Evolutionary conservation across 2,113 vertebrate genomes (phyloP).

Genomic region (Lepisosteus osseus): DNA sequence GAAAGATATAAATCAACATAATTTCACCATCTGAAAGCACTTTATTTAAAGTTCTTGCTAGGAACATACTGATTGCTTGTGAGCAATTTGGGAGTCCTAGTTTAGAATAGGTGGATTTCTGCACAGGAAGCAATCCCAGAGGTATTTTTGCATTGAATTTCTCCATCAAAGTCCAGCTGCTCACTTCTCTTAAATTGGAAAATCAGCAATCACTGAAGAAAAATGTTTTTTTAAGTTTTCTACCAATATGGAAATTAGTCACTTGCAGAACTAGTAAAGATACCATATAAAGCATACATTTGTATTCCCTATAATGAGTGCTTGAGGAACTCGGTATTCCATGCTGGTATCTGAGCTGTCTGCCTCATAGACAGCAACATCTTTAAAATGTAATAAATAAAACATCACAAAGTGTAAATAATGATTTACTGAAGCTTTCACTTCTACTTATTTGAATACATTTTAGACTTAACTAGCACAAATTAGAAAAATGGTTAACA

Average conservation of each 20-base stretch:
- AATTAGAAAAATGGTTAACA: no score
- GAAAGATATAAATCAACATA: not conserved
- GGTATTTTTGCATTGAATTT: no score
- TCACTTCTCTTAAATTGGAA: conserved; percentile 6
- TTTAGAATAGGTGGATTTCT: not conserved
- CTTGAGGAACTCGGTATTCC: not conserved
- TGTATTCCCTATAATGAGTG: not conserved
- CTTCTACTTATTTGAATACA: no score
- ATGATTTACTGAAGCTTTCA: no score
- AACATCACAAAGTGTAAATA: no score
- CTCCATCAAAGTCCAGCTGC: not conserved
- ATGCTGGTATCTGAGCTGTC: no score
- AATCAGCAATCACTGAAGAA: not conserved
- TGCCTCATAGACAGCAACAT: no score
- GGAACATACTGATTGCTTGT: not conserved
- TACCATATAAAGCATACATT: not conserved
- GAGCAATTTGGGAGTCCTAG: not conserved
- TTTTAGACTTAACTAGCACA: no score
- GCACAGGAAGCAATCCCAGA: not conserved
- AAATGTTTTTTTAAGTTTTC: not conserved
- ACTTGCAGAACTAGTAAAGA: not conserved
- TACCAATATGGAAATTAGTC: not conserved
- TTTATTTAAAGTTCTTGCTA: not conserved
- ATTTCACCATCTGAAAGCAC: not conserved
- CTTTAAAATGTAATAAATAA: no score